Evolutionary conservation across 1,140 invertebrate genomes (phyloP), one percentile per base, ranked within the genome.

Genomic region (Apis dorsata): DNA sequence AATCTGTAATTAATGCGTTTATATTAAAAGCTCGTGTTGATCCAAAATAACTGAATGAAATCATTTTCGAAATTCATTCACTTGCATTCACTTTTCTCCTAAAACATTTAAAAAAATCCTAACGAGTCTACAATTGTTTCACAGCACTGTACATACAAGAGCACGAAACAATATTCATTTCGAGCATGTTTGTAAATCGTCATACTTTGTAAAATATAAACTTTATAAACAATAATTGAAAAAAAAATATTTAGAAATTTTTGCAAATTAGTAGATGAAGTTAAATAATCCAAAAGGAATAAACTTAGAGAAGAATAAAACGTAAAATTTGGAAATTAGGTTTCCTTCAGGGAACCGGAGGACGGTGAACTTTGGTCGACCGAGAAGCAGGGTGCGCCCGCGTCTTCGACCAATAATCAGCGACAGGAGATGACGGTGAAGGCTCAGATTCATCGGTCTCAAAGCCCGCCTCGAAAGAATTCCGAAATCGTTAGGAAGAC

Each of bases 381-480:
- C 0, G 90, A 90, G 28, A 93, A 92, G 72, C 85, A 88, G 34
- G 82, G 81, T 3, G 86, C 85, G 1, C 89, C 90, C 2, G 90
- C 90, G 21, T 89, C 92, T 2, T 91, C 91, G 10, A 76, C 90
- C 5, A 88, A 80, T 11, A 92, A 57, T 66, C 89, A 90, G 53
- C 89, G 93, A 0, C 91, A 93, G 75, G 93, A 94, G 55, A 91
- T 94, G n/a, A 94, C 93, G 1, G 93, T 94, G 10, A 94, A 94
- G 83, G 93, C 94, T n/a, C 94, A 94, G 85, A 93, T 94, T n/a
- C 94, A 94, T 76, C 90, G 94, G 21, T 93, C 94, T 0, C 94
- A 94, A 75, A 94, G 94, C 86, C 94, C 94, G 2, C 91, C 91
- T 0, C 91, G 90, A 72, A 94, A 93, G 70, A 88, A 89, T 63